Evolutionary conservation across 1,140 invertebrate genomes (phyloP), one percentile per base, ranked within the genome.

Genomic region (Anastrepha obliqua): DNA sequence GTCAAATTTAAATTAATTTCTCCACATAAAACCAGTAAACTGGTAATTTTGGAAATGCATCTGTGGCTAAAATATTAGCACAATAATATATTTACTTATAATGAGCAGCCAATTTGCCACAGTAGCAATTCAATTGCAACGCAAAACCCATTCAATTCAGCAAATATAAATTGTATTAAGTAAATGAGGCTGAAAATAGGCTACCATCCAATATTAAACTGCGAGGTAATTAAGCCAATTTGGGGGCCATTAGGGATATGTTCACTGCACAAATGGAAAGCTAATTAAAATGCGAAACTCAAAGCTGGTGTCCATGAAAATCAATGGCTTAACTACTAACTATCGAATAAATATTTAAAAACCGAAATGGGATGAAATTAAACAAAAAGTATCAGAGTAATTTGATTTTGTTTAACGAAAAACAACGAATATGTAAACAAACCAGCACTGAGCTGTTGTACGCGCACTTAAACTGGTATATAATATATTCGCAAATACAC

Each of bases 81-180:
- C 51, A 55, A 55, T 8, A 55, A 55, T 8, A 55, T 8, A 55
- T 55, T 55, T 81, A 29, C 55, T 29, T 55, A 29, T 55, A 20
- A 29, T 9, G 29, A 4, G 6, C 47, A 51, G 9, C 5, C n/a
- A 58, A 9, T 51, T 39, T n/a, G 7, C 55, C n/a, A 3, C 17
- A 55, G 55, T 58, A 81, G 3, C 47, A 20, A 3, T 81, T 81
- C 55, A 81, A 81, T 55, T 81, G 7, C 74, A 81, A 55, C 55
- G 20, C 47, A 11, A 81, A 29, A 8, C 7, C 20, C n/a, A 20
- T 78, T 39, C 60, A 67, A 15, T 39, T 67, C 4, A 64, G 29
- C 64, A 67, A n/a, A 64, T 39, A 39, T 39, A 29, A 20, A 81
- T 81, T 81, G 74, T 20, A 29, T 81, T 81, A 55, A 81, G 44